Conservation (phyloP, 1,140 invertebrate genomes). For the Drosophila tani region DNA sequence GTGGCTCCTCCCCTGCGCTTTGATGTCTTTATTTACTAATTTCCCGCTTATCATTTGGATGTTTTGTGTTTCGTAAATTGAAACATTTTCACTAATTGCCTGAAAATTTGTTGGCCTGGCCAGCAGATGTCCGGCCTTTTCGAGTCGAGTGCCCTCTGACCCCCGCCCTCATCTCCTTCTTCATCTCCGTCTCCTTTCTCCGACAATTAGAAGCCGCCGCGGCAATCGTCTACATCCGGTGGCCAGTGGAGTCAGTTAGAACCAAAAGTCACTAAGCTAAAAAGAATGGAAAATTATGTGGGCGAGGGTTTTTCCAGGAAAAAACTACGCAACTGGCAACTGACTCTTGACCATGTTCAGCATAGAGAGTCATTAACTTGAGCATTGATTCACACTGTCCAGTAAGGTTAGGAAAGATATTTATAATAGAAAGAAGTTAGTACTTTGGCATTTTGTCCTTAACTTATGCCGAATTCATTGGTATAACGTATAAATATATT, state of each 20-base stretch:
- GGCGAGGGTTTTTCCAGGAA: constrained; percentile 77
- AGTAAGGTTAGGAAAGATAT: constrained; percentile 1
- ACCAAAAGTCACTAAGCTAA: constrained; percentile 65
- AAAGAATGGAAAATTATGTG: constrained; percentile 78
- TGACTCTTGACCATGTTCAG: constrained; percentile 71
- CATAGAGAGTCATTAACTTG: constrained; percentile 69
- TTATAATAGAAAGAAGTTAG: not conserved
- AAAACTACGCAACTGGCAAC: constrained; percentile 60
- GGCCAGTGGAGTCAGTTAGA: constrained; percentile 30
- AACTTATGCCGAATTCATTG: not conserved
- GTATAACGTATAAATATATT: too few relatives aligned
- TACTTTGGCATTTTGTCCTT: not conserved
- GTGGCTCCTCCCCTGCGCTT: constrained; percentile 51
- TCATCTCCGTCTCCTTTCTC: constrained; percentile 4
- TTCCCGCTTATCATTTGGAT: constrained; percentile 82
- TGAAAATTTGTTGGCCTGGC: constrained; percentile 69
- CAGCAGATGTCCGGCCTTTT: constrained; percentile 46
- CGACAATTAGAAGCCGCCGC: constrained; percentile 67
- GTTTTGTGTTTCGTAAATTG: constrained; percentile 82
- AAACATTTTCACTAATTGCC: constrained; percentile 82
- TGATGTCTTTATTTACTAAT: constrained; percentile 84
- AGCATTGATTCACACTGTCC: constrained; percentile 58
- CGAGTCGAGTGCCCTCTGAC: constrained; percentile 71
- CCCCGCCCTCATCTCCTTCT: constrained; percentile 20
- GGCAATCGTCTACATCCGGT: constrained; percentile 76